Conservation (phyloP, 2,113 vertebrate species). For the Alexandromys fortis region DNA sequence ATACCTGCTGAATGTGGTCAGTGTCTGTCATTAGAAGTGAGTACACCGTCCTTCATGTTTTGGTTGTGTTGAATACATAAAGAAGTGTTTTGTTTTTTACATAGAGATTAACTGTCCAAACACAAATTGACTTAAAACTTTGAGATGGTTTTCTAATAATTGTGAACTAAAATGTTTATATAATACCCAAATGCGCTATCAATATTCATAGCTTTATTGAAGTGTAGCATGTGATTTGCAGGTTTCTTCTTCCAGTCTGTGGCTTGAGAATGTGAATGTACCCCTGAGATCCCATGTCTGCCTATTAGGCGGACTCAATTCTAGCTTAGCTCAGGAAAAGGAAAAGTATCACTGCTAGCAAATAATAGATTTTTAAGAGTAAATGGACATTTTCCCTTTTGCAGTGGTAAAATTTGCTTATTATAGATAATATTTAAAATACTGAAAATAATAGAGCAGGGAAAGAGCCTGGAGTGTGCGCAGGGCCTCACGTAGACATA, state of each 20-base stretch:
- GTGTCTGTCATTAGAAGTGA: neutral
- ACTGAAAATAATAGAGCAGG: neutral
- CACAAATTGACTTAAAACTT: conserved; percentile 7
- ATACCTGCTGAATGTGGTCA: neutral
- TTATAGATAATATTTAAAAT: neutral
- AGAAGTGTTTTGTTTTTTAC: conserved; percentile 3
- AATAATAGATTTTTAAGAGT: conserved; percentile 15
- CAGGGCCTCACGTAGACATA: neutral
- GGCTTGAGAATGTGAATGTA: neutral
- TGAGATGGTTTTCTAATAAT: conserved; percentile 47
- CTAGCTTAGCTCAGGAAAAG: neutral
- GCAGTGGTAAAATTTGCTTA: neutral
- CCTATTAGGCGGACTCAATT: neutral
- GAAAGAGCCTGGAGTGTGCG: neutral
- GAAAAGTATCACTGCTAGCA: neutral
- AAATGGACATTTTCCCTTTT: neutral
- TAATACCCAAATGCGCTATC: neutral
- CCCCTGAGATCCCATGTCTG: neutral
- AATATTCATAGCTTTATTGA: conserved; percentile 16
- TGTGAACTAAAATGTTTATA: conserved; percentile 16
- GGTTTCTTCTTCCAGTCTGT: neutral
- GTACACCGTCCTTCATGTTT: neutral
- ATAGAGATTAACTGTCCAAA: conserved; percentile 6
- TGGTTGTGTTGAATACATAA: conserved; percentile 26
- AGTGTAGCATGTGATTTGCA: neutral